Evolutionary conservation across 2,888 invertebrate genomes (phyloP).

Genomic region (Brassicogethes aeneus): DNA sequence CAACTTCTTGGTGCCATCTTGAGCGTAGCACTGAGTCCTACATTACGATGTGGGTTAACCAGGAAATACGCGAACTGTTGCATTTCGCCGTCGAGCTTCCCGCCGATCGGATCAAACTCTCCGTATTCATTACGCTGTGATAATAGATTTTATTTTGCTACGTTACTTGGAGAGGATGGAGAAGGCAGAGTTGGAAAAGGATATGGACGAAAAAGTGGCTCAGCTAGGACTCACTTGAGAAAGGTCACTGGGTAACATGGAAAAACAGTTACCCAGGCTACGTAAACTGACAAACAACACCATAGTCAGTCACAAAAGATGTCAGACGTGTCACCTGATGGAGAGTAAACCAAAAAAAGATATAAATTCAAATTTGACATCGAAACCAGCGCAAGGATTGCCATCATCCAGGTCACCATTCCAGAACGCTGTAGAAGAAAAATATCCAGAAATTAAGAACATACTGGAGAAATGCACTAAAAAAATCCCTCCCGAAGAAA

Average conservation of each 20-base stretch:
- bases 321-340: neutral
- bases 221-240: neutral
- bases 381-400: too few relatives aligned
- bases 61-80: neutral
- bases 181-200: too few relatives aligned
- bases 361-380: too few relatives aligned
- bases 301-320: neutral
- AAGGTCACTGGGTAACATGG: neutral
- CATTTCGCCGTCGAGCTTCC: neutral
- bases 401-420: too few relatives aligned
- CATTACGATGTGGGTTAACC: neutral
- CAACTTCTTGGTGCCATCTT: neutral
- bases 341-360: neutral
- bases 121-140: too few relatives aligned
- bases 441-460: neutral
- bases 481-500: constrained; percentile 9
- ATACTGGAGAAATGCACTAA: neutral
- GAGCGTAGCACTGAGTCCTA: neutral
- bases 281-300: neutral
- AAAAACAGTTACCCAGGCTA: neutral
- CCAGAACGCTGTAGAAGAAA: neutral
- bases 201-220: too few relatives aligned
- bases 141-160: too few relatives aligned
- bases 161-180: too few relatives aligned
- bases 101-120: neutral